These are phyloP conservation scores for Apantesis nais DNA, from an alignment of 2,888 invertebrate genomes.

Conservation along the genomic window DNA sequence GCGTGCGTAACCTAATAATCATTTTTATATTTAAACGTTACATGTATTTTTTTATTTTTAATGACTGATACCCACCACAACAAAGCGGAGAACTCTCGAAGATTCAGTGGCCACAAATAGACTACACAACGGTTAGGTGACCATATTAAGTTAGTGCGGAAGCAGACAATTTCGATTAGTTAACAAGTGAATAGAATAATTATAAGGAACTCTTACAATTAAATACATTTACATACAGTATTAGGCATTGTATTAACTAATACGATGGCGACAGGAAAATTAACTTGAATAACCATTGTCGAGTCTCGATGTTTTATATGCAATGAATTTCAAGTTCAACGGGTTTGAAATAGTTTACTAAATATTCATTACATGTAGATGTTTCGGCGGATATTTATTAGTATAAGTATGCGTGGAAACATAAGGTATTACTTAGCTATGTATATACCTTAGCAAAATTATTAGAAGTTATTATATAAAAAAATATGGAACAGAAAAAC, in stretches of 20 bases:
- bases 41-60: constrained; percentile 11
- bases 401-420: no score
- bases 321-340: constrained; percentile 29
- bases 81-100: constrained; percentile 21
- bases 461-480: no score
- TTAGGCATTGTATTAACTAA: constrained; percentile 13
- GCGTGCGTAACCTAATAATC: neutral
- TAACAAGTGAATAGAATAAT: constrained; percentile 33
- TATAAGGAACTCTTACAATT: constrained; percentile 17
- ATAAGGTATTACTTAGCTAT: neutral
- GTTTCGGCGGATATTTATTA: neutral
- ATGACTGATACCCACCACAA: constrained; percentile 21
- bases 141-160: constrained; percentile 42
- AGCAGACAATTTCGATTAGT: constrained; percentile 34
- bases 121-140: constrained; percentile 33
- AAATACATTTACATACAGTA: constrained; percentile 6
- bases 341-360: constrained; percentile 17
- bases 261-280: constrained; percentile 37
- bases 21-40: neutral
- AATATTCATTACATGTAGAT: constrained; percentile 25
- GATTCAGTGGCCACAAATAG: constrained; percentile 28
- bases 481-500: no score
- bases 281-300: constrained; percentile 19
- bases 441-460: neutral
- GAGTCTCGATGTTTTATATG: constrained; percentile 29